A percentile compares a stretch with the other conserved stretches of the same genome.
These are phyloP conservation scores for Enteromius radiatus DNA, from an alignment of 2,797 vertebrate species.

Conservation along the genomic window DNA sequence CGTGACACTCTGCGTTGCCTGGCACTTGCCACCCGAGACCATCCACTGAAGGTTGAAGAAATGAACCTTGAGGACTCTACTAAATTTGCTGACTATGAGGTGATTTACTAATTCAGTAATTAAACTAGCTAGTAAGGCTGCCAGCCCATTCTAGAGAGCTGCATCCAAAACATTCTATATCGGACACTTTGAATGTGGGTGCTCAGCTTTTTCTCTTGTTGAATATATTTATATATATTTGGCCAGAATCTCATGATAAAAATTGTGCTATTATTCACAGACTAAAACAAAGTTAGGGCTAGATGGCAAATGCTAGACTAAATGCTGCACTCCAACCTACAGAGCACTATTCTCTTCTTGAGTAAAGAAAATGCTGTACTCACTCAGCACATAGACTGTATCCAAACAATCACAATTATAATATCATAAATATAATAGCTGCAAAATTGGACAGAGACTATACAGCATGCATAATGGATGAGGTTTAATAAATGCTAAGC, in stretches of 20 bases:
- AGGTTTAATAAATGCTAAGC: background rate
- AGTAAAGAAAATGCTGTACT: background rate
- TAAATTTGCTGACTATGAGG: constrained; percentile 90
- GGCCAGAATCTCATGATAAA: background rate
- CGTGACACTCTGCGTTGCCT: constrained; percentile 92
- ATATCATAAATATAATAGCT: background rate
- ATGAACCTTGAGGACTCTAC: constrained; percentile 90
- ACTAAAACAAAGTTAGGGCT: background rate
- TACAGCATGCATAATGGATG: background rate
- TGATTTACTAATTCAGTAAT: too few species aligned
- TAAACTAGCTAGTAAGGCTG: background rate
- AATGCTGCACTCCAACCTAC: background rate
- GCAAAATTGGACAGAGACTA: background rate
- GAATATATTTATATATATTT: background rate
- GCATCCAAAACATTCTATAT: background rate
- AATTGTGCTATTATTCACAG: background rate
- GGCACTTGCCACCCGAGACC: constrained; percentile 91
- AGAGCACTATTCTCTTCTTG: background rate
- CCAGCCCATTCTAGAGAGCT: background rate
- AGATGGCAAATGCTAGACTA: background rate
- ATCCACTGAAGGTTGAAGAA: constrained; percentile 85
- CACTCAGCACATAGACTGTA: background rate
- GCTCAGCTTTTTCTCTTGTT: background rate
- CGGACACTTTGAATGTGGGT: background rate
- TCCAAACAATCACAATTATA: background rate